Evolutionary conservation across 2,888 invertebrate species (phyloP).

Genomic region (Eurois occulta): DNA sequence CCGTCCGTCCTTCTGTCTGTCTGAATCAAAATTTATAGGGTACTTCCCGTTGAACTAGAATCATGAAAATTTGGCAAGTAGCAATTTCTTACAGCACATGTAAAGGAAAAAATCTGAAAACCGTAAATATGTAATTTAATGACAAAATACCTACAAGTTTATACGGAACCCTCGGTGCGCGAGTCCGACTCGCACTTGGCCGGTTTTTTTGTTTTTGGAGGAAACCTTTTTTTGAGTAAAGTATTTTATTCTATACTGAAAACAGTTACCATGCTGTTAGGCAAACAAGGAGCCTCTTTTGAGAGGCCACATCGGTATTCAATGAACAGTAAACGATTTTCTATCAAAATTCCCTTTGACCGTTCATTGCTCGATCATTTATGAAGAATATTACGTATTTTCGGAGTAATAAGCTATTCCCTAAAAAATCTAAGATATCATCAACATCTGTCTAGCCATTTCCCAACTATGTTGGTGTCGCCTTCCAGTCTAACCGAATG

Average conservation of each 20-base stretch:
- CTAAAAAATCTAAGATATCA: too few species aligned
- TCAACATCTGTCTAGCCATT: not conserved
- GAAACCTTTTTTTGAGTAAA: not conserved
- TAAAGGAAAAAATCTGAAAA: too few species aligned
- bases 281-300: not conserved
- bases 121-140: too few species aligned
- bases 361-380: not conserved
- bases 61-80: too few species aligned
- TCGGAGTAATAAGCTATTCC: not conserved
- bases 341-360: not conserved
- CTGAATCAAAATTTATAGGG: too few species aligned
- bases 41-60: too few species aligned
- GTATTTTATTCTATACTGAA: not conserved
- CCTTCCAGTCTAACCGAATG: too few species aligned
- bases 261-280: not conserved
- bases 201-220: not conserved
- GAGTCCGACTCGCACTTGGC: too few species aligned
- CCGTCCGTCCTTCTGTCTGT: too few species aligned
- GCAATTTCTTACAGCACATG: too few species aligned
- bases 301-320: not conserved
- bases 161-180: too few species aligned
- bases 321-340: not conserved
- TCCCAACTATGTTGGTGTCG: not conserved
- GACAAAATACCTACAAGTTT: too few species aligned
- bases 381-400: not conserved